Evolutionary conservation across 2,888 invertebrate genomes (phyloP), one percentile per base, ranked within the genome.

Genomic region (Sisyra terminalis): DNA sequence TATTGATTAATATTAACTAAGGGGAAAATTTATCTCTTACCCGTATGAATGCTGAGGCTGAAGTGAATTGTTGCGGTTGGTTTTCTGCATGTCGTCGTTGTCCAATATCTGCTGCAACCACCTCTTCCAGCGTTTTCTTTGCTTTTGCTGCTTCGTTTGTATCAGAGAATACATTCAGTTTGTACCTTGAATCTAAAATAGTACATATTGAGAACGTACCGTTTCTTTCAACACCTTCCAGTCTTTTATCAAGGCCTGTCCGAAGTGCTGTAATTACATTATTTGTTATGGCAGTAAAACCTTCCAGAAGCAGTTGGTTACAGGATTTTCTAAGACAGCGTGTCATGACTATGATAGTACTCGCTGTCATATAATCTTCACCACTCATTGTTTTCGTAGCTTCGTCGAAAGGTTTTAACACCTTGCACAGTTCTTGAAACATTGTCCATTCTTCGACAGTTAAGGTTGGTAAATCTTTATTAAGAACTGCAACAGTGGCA

Each of bases 401-500:
- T 14, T n/a, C 14, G n/a, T 36, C 36, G 14, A 36, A 36, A n/a
- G 36, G 36, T 14, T 14, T 36, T 3, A 36, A 14, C n/a, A 36
- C 14, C 14, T 36, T 36, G 14, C n/a, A 10, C n/a, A 36, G n/a
- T 36, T 36, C 11, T 36, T 36, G n/a, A 10, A 36, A 14, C n/a
- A 36, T 3, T n/a, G 9, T 10, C 36, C 36, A 36, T 36, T 36
- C 36, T 36, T 36, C 36, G 14, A 14, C 9, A 11, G 14, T 3
- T 14, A 36, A 36, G 10, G 14, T 14, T n/a, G 36, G 36, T 36
- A 36, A 36, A 14, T 36, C 36, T n/a, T 32, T 37, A 24, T 48
- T 43, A 9, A 51, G 35, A 13, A 45, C 42, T 15, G 50, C 39
- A 41, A 50, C 42, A 36, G 48, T 47, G n/a, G 49, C 50, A 43